phyloP scores from a whole-genome alignment of 2,113 vertebrate genomes.

The Rhabdornis inornatus region DNA sequence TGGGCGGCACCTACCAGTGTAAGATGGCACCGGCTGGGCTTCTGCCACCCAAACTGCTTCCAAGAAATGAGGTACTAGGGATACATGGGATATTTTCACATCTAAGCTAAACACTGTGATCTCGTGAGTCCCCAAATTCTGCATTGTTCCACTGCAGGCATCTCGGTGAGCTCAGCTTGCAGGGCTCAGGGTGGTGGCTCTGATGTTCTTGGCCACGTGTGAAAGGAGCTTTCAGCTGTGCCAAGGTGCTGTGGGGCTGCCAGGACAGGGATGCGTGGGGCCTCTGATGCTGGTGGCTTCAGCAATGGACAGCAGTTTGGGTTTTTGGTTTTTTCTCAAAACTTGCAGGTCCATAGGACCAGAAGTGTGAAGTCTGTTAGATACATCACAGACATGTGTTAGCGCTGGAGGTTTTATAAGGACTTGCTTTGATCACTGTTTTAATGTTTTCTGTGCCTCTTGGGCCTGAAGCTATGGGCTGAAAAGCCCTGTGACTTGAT shows the following conservation, averaged over 20 bases:
- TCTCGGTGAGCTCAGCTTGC: accelerated
- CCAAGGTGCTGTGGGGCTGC: accelerated
- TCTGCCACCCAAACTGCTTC: not conserved
- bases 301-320: accelerated
- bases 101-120: not conserved
- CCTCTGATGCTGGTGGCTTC: not conserved
- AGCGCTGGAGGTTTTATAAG: not conserved
- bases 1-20: accelerated
- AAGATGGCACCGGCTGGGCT: not conserved
- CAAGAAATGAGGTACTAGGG: not conserved
- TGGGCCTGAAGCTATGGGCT: not conserved
- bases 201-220: not conserved
- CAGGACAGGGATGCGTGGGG: accelerated
- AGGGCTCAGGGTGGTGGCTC: not conserved
- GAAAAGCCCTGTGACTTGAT: not conserved
- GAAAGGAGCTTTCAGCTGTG: not conserved
- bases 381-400: accelerated
- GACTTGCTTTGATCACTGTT: not conserved
- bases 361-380: not conserved
- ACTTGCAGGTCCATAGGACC: not conserved
- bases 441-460: not conserved
- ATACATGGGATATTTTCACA: not conserved
- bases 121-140: not conserved
- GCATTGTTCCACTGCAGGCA: accelerated
- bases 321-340: not conserved